Evolutionary conservation across 2,797 vertebrate genomes (phyloP).

Genomic region (Girardinus metallicus): DNA sequence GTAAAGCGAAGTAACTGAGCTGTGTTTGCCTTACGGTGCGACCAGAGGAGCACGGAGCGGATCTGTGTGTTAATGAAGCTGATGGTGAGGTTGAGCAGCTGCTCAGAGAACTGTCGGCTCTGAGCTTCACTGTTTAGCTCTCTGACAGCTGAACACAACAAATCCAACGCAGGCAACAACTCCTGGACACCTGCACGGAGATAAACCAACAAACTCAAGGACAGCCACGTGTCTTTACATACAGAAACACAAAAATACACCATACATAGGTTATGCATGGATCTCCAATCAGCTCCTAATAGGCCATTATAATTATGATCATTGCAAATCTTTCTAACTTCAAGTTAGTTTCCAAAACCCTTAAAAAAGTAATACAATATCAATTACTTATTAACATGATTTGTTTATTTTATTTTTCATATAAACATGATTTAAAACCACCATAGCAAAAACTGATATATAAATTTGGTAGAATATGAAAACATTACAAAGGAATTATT

Average conservation of each 20-base stretch:
- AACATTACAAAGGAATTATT: not conserved
- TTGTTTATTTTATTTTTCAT: too few species aligned
- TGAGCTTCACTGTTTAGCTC: slow-evolving; percentile 90
- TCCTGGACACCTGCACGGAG: slow-evolving; percentile 83
- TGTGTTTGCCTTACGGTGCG: slow-evolving; percentile 73
- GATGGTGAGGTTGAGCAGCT: slow-evolving; percentile 89
- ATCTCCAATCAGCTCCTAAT: not conserved
- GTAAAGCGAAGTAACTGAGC: not conserved
- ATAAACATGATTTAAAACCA: not conserved
- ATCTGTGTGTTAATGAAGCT: slow-evolving; percentile 90
- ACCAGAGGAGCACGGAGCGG: slow-evolving; percentile 78
- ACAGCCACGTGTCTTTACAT: not conserved
- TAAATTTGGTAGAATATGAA: not conserved
- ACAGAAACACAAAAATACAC: not conserved
- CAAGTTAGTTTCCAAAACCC: not conserved
- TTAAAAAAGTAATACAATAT: not conserved
- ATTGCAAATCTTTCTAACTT: not conserved
- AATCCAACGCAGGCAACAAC: slow-evolving; percentile 88
- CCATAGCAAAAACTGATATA: not conserved
- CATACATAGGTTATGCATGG: not conserved
- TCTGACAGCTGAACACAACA: slow-evolving; percentile 87
- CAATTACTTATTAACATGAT: too few species aligned
- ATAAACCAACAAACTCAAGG: slow-evolving; percentile 1
- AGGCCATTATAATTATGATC: not conserved
- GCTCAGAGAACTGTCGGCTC: slow-evolving; percentile 94